Conservation (phyloP, 2,797 vertebrate genomes). For the Halcyon leucocephala region DNA sequence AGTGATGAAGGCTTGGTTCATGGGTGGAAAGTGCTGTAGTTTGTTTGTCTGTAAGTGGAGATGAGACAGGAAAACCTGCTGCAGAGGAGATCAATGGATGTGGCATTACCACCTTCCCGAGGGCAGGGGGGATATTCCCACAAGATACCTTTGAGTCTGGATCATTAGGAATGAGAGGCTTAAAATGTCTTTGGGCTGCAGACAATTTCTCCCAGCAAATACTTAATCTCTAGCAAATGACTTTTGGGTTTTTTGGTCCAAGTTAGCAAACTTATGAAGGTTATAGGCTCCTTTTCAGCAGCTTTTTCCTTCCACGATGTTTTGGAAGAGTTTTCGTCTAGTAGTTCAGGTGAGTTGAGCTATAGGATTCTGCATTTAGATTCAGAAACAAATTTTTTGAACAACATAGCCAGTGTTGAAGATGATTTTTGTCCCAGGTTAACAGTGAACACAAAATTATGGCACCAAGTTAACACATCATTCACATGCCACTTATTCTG, state of each 20-base stretch:
- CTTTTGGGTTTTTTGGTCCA: not conserved
- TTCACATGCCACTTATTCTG: not conserved
- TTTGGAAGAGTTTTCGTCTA: not conserved
- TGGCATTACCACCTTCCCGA: not conserved
- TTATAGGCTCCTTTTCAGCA: not conserved
- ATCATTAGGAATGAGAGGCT: not conserved
- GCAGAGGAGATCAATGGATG: not conserved
- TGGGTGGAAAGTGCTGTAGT: not conserved
- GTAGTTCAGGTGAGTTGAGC: not conserved
- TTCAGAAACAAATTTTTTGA: not conserved
- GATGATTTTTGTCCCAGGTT: not conserved
- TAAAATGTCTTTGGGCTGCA: not conserved
- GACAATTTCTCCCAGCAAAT: not conserved
- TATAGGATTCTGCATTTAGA: not conserved
- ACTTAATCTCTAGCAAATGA: not conserved
- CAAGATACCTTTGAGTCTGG: not conserved
- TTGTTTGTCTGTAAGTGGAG: not conserved
- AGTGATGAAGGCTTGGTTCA: not conserved
- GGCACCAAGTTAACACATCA: not conserved
- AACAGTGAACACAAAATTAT: not conserved
- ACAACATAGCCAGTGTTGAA: not conserved
- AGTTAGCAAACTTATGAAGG: not conserved
- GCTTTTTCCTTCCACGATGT: not conserved
- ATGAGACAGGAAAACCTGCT: not conserved
- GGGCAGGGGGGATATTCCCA: not conserved